A percentile compares a stretch with the other conserved stretches of the same genome.
Conservation (phyloP, 1,140 invertebrate genomes). For the Procambarus clarkii region DNA sequence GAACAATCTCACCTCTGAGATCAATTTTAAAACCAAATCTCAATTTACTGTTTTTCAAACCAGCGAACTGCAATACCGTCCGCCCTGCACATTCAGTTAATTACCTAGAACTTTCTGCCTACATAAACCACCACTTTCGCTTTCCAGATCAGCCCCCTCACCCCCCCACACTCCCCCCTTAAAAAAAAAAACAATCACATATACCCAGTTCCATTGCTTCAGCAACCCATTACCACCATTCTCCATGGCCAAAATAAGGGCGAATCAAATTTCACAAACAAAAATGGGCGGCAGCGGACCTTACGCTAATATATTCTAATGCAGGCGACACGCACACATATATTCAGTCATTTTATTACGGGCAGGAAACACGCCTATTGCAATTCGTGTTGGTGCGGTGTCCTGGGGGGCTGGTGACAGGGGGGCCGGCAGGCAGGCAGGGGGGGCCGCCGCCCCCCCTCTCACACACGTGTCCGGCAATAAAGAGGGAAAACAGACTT, state of each 20-base stretch:
- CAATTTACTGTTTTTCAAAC: no score
- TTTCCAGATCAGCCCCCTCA: neutral
- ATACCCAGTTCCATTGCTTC: neutral
- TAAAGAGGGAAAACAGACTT: no score
- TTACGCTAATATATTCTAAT: slow-evolving; percentile 16
- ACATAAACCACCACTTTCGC: neutral
- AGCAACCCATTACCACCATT: neutral
- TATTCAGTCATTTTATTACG: slow-evolving; percentile 24
- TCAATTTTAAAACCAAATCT: no score
- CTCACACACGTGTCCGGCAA: no score
- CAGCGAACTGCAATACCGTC: no score
- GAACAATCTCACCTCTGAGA: neutral
- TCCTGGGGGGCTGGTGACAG: no score
- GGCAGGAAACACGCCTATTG: slow-evolving; percentile 4
- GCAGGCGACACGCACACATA: slow-evolving; percentile 10
- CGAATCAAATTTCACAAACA: neutral
- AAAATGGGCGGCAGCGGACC: neutral
- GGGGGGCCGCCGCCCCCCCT: no score
- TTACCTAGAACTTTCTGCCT: neutral
- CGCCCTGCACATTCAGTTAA: neutral
- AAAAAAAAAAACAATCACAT: neutral
- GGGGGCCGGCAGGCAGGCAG: no score
- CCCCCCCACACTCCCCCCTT: neutral
- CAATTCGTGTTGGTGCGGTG: slow-evolving; percentile 6
- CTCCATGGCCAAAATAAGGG: neutral